These are phyloP conservation scores for Metallyticus violacea DNA, from an alignment of 2,888 invertebrate species.

Conservation along the genomic window DNA sequence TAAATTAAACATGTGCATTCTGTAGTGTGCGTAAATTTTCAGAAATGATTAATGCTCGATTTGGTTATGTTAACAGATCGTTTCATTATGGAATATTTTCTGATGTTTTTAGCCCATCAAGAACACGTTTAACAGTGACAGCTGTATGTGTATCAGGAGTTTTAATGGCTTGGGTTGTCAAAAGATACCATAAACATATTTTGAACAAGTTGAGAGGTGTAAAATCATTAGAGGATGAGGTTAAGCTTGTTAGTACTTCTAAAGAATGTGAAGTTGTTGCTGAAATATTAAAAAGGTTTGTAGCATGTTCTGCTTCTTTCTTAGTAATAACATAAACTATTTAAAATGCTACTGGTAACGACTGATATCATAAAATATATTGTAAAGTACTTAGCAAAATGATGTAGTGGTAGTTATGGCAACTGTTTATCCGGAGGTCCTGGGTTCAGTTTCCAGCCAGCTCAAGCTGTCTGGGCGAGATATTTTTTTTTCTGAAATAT, in stretches of 20 bases:
- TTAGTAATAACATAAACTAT: background rate
- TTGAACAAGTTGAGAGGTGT: background rate
- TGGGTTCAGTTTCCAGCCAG: too few species aligned
- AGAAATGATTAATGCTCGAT: background rate
- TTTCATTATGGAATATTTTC: background rate
- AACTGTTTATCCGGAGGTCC: too few species aligned
- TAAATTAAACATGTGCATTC: too few species aligned
- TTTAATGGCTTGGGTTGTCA: background rate
- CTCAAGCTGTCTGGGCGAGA: too few species aligned
- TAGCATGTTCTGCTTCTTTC: background rate
- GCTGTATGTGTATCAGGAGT: background rate
- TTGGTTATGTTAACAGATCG: background rate
- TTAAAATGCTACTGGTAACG: too few species aligned
- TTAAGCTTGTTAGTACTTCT: constrained; percentile 40
- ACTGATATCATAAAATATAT: background rate
- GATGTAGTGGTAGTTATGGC: too few species aligned
- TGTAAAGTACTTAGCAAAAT: background rate
- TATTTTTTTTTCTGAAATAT: too few species aligned
- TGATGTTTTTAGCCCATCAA: background rate
- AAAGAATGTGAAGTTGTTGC: constrained; percentile 42
- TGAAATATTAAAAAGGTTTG: constrained; percentile 43
- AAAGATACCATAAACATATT: background rate
- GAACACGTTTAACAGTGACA: background rate
- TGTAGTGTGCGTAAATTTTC: too few species aligned
- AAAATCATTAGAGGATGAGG: background rate